Base-by-base conservation (phyloP, 2,888 invertebrate genomes). In the Atethmia centrago region DNA sequence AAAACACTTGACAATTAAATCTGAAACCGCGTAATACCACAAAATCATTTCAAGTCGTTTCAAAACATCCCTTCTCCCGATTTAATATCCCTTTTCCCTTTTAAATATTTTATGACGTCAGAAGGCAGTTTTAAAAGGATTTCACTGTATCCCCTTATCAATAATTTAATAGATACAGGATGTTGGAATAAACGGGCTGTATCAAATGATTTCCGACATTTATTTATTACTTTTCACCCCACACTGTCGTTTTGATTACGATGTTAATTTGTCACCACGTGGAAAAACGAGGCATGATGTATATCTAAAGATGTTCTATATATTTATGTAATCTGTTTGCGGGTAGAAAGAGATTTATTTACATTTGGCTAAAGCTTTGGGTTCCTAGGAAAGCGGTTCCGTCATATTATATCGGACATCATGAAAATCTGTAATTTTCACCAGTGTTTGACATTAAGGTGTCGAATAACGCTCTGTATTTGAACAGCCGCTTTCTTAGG, bases 91-190 rank as follows among this genome's bases (percentile, higher is more conserved):
- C 8, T 36, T 14, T n/a, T 51, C 21, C n/a, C 64, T 47, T 68
- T 49, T 63, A 47, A 79, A 72, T 68, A 69, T 63, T 82, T 63
- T 31, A 77, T 71, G 51, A 31, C 14, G 12, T 2, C 31, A 69
- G 10, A 9, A 56, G 47, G 31, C 51, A 47, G 31, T 47, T 73
- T 70, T 58, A 49, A 71, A 79, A 78, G 61, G 61, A 1, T 67
- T 85, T 65, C 53, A 53, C 36, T 77, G 82, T 83, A 77, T 58
- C 2, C 40, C 70, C 67, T 77, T 70, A 76, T 84, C 67, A 84
- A 84, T 76, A 66, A 86, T 84, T 84, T 84, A 84, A 82, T 58
- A 64, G 70, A 42, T 49, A 74, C 53, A 42, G 56, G 36, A 14
- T 55, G 63, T 64, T 53, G 40, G 49, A 59, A 47, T 28, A 55